These are phyloP conservation scores for Empidonax traillii DNA, from an alignment of 2,113 vertebrate genomes.

Conservation along the genomic window DNA sequence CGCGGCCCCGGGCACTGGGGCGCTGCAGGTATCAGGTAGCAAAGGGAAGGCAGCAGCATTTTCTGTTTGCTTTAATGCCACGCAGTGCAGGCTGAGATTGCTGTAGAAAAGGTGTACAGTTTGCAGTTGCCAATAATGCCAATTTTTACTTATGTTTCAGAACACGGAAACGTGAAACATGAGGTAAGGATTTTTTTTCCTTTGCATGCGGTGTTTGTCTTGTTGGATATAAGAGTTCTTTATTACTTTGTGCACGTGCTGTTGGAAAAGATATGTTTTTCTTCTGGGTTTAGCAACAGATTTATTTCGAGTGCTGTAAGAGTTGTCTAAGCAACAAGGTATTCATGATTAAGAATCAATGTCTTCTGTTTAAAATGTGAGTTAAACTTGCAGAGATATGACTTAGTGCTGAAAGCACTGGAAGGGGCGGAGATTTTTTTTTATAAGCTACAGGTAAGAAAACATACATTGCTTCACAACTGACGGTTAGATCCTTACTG, in stretches of 20 bases:
- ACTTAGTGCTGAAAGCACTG: neutral
- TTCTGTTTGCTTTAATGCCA: neutral
- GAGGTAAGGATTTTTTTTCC: conserved; percentile 83
- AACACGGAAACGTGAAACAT: conserved; percentile 80
- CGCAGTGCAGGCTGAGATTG: neutral
- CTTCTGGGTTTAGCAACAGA: neutral
- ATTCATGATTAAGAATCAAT: neutral
- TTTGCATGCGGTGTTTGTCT: conserved; percentile 33
- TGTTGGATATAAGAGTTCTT: neutral
- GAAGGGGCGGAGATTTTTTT: neutral
- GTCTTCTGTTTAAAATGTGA: neutral
- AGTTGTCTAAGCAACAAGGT: neutral
- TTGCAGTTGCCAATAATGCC: conserved; percentile 73
- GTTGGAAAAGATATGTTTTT: neutral
- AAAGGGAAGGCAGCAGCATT: conserved; percentile 59
- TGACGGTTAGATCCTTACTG: neutral
- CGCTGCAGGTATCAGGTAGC: conserved; percentile 75
- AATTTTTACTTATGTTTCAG: conserved; percentile 89
- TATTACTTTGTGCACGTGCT: neutral
- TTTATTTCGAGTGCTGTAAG: neutral
- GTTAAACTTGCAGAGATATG: neutral
- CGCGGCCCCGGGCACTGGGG: conserved; percentile 64
- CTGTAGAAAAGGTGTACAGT: neutral
- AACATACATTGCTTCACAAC: neutral
- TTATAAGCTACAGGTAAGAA: neutral